phyloP scores from a whole-genome alignment of 2,797 vertebrate species.

The Perodicticus potto region DNA sequence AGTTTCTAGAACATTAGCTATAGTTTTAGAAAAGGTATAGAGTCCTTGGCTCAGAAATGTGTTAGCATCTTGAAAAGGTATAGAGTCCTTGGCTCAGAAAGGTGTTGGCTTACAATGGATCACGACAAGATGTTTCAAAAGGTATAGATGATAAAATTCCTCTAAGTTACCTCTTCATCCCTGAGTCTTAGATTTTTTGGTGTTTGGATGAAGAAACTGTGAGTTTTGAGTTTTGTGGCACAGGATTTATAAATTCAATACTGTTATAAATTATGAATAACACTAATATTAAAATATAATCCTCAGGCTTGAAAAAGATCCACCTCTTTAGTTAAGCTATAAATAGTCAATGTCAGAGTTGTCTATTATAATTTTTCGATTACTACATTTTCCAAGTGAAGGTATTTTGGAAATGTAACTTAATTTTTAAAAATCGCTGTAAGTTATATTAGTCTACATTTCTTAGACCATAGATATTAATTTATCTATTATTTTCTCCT shows the following conservation, averaged over 20 bases:
- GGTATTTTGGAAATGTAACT: slow-evolving; percentile 97
- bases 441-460: slow-evolving; percentile 99
- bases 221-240: slow-evolving; percentile 96
- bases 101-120: slow-evolving; percentile 95
- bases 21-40: slow-evolving; percentile 74
- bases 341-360: slow-evolving; percentile 96
- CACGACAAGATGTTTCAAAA: slow-evolving; percentile 96
- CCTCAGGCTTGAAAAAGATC: slow-evolving; percentile 98
- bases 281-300: slow-evolving; percentile 97
- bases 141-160: slow-evolving; percentile 96
- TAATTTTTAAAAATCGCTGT: slow-evolving; percentile 97
- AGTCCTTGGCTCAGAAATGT: slow-evolving; percentile 93
- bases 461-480: slow-evolving; percentile 99
- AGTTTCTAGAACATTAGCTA: slow-evolving; percentile 70
- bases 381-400: slow-evolving; percentile 99
- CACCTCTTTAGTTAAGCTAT: slow-evolving; percentile 98
- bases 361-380: slow-evolving; percentile 96
- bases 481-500: slow-evolving; percentile 99
- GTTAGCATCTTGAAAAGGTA: slow-evolving; percentile 91
- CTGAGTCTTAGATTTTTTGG: slow-evolving; percentile 91
- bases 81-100: slow-evolving; percentile 92
- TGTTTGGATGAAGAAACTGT: slow-evolving; percentile 88
- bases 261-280: slow-evolving; percentile 99
- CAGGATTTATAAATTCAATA: slow-evolving; percentile 98
- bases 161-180: slow-evolving; percentile 93